Conservation (phyloP, 2,888 invertebrate species). For the Arenicola marina region DNA sequence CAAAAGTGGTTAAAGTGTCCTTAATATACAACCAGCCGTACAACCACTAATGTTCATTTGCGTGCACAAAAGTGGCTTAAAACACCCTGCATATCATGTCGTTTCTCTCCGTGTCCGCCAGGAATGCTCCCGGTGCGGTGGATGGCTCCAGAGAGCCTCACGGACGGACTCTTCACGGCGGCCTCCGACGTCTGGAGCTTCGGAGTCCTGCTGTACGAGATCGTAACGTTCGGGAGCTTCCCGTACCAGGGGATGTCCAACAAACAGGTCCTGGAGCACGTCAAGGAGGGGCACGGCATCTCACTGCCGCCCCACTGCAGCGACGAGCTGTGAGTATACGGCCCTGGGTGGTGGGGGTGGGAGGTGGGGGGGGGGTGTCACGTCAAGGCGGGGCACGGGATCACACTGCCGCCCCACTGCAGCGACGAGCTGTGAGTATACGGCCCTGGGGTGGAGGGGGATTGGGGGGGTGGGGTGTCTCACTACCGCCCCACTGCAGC, state of each 20-base stretch:
- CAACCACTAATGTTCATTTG: no score
- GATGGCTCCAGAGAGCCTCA: slow-evolving; percentile 91
- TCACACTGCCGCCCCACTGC: slow-evolving; percentile 77
- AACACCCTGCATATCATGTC: no score
- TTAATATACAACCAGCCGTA: no score
- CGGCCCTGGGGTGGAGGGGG: no score
- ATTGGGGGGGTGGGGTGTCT: no score
- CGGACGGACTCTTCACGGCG: slow-evolving; percentile 80
- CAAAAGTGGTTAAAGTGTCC: no score
- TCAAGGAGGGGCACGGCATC: slow-evolving; percentile 77
- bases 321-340: slow-evolving; percentile 14
- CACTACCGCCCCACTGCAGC: slow-evolving; percentile 74
- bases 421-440: slow-evolving; percentile 12
- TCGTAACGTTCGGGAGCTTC: slow-evolving; percentile 87
- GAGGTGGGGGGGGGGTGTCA: no score
- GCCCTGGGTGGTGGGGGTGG: no score
- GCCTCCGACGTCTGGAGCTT: slow-evolving; percentile 90
- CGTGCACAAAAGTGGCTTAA: no score
- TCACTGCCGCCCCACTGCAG: slow-evolving; percentile 74
- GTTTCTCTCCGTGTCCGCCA: slow-evolving; percentile 36
- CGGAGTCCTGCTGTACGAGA: slow-evolving; percentile 80
- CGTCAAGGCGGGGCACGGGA: slow-evolving; percentile 77
- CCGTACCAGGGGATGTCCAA: slow-evolving; percentile 88
- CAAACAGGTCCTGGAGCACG: slow-evolving; percentile 79
- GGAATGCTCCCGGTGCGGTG: slow-evolving; percentile 85